phyloP scores from a whole-genome alignment of 2,113 vertebrate genomes.

The Colossoma macropomum region DNA sequence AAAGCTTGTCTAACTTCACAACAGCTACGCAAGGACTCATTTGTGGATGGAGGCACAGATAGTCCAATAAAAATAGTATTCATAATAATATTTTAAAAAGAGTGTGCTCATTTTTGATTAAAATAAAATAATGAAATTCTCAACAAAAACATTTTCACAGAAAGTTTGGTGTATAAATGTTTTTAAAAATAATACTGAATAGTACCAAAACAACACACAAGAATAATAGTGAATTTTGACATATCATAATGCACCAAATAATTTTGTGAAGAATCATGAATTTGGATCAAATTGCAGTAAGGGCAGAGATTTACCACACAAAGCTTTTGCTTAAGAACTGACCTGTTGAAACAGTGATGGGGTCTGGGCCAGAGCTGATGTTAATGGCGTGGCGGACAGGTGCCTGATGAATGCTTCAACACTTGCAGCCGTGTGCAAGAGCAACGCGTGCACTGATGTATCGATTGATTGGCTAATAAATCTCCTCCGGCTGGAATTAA shows the following conservation, averaged over 20 bases:
- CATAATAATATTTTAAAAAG: no score
- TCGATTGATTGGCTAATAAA: slow-evolving; percentile 71
- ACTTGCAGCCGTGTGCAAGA: slow-evolving; percentile 40
- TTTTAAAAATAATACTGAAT: no score
- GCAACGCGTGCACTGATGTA: slow-evolving; percentile 61
- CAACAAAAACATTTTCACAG: no score
- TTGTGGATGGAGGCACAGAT: no score
- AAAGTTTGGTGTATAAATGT: no score
- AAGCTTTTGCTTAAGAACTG: neutral
- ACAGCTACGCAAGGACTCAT: neutral
- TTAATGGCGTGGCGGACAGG: slow-evolving; percentile 33
- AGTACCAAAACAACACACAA: no score
- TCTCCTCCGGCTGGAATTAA: slow-evolving; percentile 80
- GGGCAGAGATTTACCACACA: neutral
- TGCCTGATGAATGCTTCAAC: slow-evolving; percentile 58
- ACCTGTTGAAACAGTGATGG: neutral
- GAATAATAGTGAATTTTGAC: no score
- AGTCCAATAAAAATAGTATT: no score
- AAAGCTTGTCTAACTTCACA: neutral
- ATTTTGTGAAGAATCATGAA: no score
- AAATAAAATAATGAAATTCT: no score
- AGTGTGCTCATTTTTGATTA: no score
- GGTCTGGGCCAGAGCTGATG: neutral
- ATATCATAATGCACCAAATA: neutral
- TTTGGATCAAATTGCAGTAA: neutral